Conservation (phyloP, 2,797 vertebrate genomes). For the Eulemur albifrons region DNA sequence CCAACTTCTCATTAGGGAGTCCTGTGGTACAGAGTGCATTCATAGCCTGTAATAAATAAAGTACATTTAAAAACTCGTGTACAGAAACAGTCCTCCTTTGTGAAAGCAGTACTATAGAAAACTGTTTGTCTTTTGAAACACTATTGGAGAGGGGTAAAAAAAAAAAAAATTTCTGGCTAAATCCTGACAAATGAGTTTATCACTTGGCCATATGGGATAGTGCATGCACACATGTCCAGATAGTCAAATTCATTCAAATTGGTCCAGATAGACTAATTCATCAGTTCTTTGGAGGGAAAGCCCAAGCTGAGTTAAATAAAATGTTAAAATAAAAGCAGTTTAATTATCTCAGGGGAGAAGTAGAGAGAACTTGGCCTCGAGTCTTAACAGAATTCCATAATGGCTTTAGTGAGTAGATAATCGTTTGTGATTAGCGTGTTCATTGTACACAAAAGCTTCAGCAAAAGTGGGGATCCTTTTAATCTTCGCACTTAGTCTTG, state of each 20-base stretch:
- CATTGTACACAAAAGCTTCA: conserved; percentile 45
- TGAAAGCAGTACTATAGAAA: conserved; percentile 39
- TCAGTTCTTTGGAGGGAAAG: conserved; percentile 60
- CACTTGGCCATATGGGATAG: conserved; percentile 50
- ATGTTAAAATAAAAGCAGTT: conserved; percentile 60
- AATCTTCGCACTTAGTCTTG: not conserved
- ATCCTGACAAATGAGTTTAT: conserved; percentile 55
- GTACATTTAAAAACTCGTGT: conserved; percentile 58
- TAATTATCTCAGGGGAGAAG: conserved; percentile 52
- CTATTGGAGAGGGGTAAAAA: not conserved
- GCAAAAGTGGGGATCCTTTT: not conserved
- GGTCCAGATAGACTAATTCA: conserved; percentile 59
- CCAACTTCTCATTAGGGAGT: conserved; percentile 68
- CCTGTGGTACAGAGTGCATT: conserved; percentile 40
- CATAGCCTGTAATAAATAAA: conserved; percentile 66
- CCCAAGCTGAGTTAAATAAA: conserved; percentile 57
- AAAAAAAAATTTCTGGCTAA: not conserved
- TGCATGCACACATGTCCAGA: conserved; percentile 53
- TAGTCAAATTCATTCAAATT: conserved; percentile 60
- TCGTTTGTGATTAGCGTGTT: conserved; percentile 53
- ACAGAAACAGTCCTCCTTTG: not conserved
- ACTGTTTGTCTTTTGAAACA: conserved; percentile 45
- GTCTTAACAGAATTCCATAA: conserved; percentile 59
- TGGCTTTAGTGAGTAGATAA: conserved; percentile 45
- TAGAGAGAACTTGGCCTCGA: conserved; percentile 39